Percentiles rank a stretch among this genome's conserved stretches.
Conservation (phyloP, 30 jellyfish, hydroid and myxozoan genomes). For the Nemopilema nomurai region DNA sequence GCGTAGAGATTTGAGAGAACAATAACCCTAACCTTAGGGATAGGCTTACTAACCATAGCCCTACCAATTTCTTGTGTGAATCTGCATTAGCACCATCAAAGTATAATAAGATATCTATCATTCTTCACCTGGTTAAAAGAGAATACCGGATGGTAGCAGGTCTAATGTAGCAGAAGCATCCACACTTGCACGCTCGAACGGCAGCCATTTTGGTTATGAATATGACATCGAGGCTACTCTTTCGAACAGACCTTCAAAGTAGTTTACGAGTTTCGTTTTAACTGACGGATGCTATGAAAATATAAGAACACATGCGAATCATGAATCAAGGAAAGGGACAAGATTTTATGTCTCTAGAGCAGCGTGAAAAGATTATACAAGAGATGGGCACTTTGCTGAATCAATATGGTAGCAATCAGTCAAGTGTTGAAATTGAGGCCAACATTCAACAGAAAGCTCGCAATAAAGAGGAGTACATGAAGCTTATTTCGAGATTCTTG, state of each 20-base stretch:
- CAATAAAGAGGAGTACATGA: conserved; percentile 60
- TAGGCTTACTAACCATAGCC: too few species aligned
- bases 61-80: too few species aligned
- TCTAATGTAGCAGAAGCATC: conserved; percentile 32
- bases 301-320: background rate
- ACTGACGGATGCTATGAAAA: background rate
- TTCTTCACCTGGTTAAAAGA: conserved; percentile 10
- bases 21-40: too few species aligned
- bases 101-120: too few species aligned
- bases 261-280: background rate
- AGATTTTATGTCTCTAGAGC: conserved; percentile 21
- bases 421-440: conserved; percentile 44
- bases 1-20: too few species aligned
- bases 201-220: conserved; percentile 47
- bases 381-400: conserved; percentile 26
- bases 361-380: conserved; percentile 41
- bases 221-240: too few species aligned
- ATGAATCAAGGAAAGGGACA: conserved; percentile 51
- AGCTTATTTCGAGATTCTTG: conserved; percentile 42
- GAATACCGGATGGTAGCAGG: conserved; percentile 4
- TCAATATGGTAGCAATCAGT: conserved; percentile 30
- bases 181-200: conserved; percentile 28
- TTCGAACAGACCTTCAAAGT: background rate
- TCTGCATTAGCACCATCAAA: too few species aligned
- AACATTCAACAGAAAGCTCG: conserved; percentile 52